phyloP scores from a whole-genome alignment of 2,888 invertebrate species.

The Prostheceraeus crozeri region DNA sequence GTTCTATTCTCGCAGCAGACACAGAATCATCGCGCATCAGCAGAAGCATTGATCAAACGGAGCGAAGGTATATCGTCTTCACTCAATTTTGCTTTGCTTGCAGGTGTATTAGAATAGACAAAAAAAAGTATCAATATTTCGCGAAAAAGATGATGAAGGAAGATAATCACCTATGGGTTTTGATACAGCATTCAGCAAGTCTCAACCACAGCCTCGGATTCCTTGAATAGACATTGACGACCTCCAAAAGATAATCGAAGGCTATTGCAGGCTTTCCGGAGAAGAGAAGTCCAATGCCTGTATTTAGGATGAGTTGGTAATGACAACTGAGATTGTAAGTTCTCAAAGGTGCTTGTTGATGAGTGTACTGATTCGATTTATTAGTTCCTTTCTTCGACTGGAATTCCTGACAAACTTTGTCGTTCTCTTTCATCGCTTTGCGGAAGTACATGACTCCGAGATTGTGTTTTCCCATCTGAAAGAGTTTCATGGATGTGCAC shows the following conservation, averaged over 20 bases:
- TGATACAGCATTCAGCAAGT: slow-evolving; percentile 71
- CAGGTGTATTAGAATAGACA: slow-evolving; percentile 44
- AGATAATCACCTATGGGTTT: slow-evolving; percentile 49
- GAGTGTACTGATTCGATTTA: neutral
- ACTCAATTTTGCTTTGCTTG: no score
- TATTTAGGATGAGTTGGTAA: slow-evolving; percentile 69
- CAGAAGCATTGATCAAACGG: no score
- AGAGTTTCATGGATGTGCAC: no score
- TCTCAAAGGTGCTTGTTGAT: slow-evolving; percentile 12
- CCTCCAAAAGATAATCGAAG: slow-evolving; percentile 80
- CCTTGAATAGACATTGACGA: slow-evolving; percentile 73
- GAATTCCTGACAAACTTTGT: slow-evolving; percentile 50
- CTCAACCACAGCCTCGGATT: slow-evolving; percentile 84
- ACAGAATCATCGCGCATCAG: no score
- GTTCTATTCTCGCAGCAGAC: no score
- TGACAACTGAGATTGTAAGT: slow-evolving; percentile 59
- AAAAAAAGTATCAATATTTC: neutral
- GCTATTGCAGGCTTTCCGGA: slow-evolving; percentile 72
- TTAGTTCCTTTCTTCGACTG: no score
- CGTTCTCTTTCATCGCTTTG: slow-evolving; percentile 70
- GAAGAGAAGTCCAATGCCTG: slow-evolving; percentile 70
- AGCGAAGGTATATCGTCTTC: no score
- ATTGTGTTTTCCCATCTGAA: slow-evolving; percentile 72
- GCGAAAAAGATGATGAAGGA: no score
- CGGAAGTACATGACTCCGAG: slow-evolving; percentile 72